A percentile compares a stretch with the other conserved stretches of the same genome.
These are phyloP conservation scores for Crioceris asparagi DNA, from an alignment of 2,888 invertebrate genomes.

Conservation along the genomic window DNA sequence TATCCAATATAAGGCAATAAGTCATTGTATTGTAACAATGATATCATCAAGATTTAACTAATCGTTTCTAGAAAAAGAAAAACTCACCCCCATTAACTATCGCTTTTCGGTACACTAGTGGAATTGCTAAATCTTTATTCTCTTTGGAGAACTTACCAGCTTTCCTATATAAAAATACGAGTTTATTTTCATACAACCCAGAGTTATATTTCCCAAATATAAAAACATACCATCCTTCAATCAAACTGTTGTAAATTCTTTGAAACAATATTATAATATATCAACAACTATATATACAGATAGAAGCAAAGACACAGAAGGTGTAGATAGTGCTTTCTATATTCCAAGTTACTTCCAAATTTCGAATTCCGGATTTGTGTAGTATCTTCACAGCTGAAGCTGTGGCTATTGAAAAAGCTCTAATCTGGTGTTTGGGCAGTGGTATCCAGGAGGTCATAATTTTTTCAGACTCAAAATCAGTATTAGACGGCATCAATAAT, in stretches of 20 bases:
- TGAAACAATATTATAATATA: too few relatives aligned
- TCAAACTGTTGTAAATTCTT: too few relatives aligned
- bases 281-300: too few relatives aligned
- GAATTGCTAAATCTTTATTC: too few relatives aligned
- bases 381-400: slow-evolving; percentile 6
- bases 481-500: slow-evolving; percentile 1
- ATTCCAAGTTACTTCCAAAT: background rate
- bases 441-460: background rate
- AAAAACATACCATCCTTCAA: too few relatives aligned
- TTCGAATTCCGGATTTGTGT: background rate
- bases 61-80: background rate
- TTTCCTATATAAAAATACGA: too few relatives aligned
- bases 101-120: too few relatives aligned
- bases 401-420: slow-evolving; percentile 4
- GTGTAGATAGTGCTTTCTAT: background rate
- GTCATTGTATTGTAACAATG: background rate
- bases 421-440: slow-evolving; percentile 3
- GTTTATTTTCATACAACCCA: too few relatives aligned
- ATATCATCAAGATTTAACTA: background rate
- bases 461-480: slow-evolving; percentile 3
- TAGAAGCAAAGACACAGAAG: background rate
- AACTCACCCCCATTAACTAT: background rate
- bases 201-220: too few relatives aligned
- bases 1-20: slow-evolving; percentile 1
- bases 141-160: too few relatives aligned